Evolutionary conservation across 2,113 vertebrate species (phyloP).

Genomic region (Poecile atricapillus): DNA sequence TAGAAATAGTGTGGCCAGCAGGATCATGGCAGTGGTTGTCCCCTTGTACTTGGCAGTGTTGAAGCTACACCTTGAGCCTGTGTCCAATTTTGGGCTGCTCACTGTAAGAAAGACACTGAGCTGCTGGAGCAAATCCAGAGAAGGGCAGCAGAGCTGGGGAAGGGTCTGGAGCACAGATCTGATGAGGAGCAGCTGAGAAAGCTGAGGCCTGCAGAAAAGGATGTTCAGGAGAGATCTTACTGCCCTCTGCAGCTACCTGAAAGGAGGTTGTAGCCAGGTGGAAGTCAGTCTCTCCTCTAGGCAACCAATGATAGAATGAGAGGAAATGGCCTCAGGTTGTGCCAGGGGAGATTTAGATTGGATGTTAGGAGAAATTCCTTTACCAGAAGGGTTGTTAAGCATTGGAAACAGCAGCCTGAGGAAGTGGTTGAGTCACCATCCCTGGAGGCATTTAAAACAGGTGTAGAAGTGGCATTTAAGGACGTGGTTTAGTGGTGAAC

Average conservation of each 20-base stretch:
- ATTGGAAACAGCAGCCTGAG: not conserved
- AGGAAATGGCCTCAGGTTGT: not conserved
- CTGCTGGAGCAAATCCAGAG: rapidly evolving
- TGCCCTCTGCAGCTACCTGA: not conserved
- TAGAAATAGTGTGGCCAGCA: not conserved
- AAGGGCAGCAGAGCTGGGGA: rapidly evolving
- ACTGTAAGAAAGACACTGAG: no score
- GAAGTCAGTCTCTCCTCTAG: not conserved
- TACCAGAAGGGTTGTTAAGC: not conserved
- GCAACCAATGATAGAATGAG: rapidly evolving
- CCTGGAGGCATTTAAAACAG: not conserved
- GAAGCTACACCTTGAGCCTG: not conserved
- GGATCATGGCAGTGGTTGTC: not conserved
- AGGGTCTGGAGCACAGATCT: not conserved
- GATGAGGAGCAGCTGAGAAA: not conserved
- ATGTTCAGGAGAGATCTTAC: not conserved
- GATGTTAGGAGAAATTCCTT: not conserved
- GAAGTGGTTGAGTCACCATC: not conserved
- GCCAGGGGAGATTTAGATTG: not conserved
- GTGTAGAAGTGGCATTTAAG: not conserved
- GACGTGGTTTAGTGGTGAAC: not conserved
- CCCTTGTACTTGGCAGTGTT: not conserved
- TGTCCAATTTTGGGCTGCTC: not conserved
- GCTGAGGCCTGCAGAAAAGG: not conserved
- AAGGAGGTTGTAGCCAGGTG: not conserved